These are phyloP conservation scores for Eubasilissa splendida DNA, from an alignment of 2,888 invertebrate species.

Conservation along the genomic window DNA sequence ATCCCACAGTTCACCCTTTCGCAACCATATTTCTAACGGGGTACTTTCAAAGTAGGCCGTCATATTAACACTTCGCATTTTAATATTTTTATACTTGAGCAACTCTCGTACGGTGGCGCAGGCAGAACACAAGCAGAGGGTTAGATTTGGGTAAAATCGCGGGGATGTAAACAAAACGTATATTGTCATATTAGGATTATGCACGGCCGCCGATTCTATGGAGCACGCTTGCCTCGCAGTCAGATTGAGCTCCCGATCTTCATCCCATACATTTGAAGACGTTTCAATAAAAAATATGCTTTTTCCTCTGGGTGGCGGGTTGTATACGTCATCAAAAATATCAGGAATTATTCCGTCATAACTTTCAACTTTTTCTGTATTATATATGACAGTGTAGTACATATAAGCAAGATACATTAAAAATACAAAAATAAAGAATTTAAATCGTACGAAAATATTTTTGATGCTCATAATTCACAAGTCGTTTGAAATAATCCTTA, in stretches of 20 bases:
- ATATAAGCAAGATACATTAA: too few species aligned
- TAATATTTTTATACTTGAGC: conserved; percentile 69
- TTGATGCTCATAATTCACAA: too few species aligned
- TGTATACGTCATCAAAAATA: too few species aligned
- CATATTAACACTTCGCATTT: conserved; percentile 70
- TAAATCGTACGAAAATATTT: too few species aligned
- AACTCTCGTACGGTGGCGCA: conserved; percentile 61
- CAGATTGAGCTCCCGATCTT: background rate
- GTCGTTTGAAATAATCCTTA: too few species aligned
- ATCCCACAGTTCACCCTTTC: conserved; percentile 66
- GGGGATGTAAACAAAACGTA: background rate
- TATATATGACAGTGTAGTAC: too few species aligned
- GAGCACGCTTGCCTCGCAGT: background rate
- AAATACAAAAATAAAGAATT: too few species aligned
- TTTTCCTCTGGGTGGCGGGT: background rate
- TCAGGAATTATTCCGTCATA: too few species aligned
- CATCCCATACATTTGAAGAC: background rate
- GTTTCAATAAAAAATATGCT: background rate
- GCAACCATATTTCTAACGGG: conserved; percentile 73
- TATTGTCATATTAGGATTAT: background rate
- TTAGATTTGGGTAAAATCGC: background rate
- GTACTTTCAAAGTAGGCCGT: conserved; percentile 71
- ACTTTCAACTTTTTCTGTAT: too few species aligned
- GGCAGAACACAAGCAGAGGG: conserved; percentile 45
- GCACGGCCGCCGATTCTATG: background rate